Conservation (phyloP, 2,113 vertebrate species). For the Larimichthys polyactis region DNA sequence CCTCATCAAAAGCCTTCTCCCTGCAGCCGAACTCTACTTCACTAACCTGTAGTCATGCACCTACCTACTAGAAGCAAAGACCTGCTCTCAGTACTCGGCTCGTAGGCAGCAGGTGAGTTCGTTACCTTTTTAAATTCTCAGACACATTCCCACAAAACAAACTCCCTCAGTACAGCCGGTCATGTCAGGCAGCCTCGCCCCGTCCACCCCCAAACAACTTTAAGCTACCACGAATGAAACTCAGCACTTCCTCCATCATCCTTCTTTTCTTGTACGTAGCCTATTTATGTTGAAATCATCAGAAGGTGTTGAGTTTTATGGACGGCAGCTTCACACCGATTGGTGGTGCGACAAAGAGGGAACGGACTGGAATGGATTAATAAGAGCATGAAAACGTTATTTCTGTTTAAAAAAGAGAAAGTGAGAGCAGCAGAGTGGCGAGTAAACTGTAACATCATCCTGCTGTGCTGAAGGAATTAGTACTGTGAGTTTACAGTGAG, state of each 20-base stretch:
- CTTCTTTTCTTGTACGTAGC: neutral
- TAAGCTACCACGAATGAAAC: neutral
- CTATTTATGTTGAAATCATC: slow-evolving; percentile 11
- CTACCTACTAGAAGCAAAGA: neutral
- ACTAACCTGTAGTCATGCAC: neutral
- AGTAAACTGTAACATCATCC: neutral
- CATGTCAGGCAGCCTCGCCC: neutral
- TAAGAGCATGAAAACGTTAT: neutral
- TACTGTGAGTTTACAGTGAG: neutral
- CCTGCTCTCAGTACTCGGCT: neutral
- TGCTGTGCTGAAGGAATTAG: neutral
- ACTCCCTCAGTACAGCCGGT: neutral
- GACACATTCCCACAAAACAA: neutral
- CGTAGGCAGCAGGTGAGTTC: neutral
- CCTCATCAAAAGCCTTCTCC: slow-evolving; percentile 45
- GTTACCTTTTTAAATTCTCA: neutral
- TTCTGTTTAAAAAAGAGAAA: slow-evolving; percentile 5
- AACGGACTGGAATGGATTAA: neutral
- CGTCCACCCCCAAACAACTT: neutral
- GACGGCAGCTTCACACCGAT: neutral
- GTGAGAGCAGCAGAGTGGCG: neutral
- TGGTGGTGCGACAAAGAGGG: neutral
- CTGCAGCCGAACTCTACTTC: slow-evolving; percentile 47
- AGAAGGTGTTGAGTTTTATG: neutral
- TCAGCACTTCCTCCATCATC: neutral